Percentiles rank a stretch among this genome's conserved stretches.
phyloP scores from a whole-genome alignment of 2,888 invertebrate species.

The Ethmia dodecea region DNA sequence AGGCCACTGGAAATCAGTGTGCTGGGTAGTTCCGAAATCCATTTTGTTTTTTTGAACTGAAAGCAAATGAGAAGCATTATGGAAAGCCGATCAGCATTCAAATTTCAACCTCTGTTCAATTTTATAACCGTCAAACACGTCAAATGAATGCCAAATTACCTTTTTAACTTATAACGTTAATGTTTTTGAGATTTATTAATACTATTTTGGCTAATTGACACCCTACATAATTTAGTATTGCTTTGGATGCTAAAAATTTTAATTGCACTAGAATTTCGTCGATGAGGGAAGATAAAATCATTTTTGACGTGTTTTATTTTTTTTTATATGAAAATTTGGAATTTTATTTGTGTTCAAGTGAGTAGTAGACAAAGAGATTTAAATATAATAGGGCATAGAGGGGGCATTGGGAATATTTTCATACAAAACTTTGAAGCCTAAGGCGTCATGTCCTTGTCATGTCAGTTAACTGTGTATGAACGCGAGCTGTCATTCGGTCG shows the following conservation, averaged over 20 bases:
- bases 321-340: constrained; percentile 28
- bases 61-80: background rate
- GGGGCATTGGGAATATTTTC: too few species aligned
- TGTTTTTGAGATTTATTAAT: constrained; percentile 67
- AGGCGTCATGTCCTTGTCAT: too few species aligned
- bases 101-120: background rate
- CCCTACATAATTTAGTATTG: constrained; percentile 73
- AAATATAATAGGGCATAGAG: too few species aligned
- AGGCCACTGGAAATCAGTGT: constrained; percentile 79
- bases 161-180: constrained; percentile 43
- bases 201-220: constrained; percentile 65
- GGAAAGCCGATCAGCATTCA: background rate
- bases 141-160: background rate
- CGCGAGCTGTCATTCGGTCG: too few species aligned
- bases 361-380: background rate
- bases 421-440: too few species aligned
- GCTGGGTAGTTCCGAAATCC: constrained; percentile 68
- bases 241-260: constrained; percentile 69
- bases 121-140: background rate
- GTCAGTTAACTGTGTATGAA: too few species aligned
- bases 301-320: constrained; percentile 58
- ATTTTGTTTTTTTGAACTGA: constrained; percentile 30
- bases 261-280: constrained; percentile 65
- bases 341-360: background rate
- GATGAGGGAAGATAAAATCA: constrained; percentile 73